Conservation (phyloP, 1,140 invertebrate genomes). For the Dermatophagoides farinae region DNA sequence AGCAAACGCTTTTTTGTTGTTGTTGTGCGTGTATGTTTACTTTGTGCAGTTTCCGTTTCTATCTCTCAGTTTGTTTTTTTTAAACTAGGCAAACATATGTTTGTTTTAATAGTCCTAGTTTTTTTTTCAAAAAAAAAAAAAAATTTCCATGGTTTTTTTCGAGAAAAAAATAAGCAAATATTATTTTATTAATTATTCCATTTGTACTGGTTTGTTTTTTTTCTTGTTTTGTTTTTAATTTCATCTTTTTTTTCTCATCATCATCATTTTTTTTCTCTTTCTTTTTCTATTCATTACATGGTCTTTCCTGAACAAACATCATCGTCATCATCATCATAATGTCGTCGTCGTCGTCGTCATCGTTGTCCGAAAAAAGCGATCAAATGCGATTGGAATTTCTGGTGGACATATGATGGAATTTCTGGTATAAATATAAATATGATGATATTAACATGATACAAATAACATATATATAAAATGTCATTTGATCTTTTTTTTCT, state of each 20-base stretch:
- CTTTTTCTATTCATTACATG: background rate
- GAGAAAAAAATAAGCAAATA: background rate
- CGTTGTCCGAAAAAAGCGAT: too few relatives aligned
- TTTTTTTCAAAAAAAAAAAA: too few relatives aligned
- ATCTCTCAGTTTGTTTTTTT: too few relatives aligned
- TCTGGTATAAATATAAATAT: too few relatives aligned
- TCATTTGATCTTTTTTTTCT: background rate
- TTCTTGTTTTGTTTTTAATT: background rate
- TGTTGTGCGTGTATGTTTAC: too few relatives aligned
- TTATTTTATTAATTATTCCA: background rate
- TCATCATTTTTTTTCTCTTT: background rate
- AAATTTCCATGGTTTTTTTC: background rate
- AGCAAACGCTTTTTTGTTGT: too few relatives aligned
- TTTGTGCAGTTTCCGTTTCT: too few relatives aligned
- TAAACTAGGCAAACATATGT: too few relatives aligned
- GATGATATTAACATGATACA: background rate
- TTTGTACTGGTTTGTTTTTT: background rate
- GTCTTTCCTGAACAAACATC: background rate
- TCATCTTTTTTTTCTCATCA: background rate
- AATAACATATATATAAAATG: background rate
- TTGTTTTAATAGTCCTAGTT: too few relatives aligned
- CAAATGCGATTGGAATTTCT: slow-evolving; percentile 18
- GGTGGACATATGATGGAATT: slow-evolving; percentile 21
- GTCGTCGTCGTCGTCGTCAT: too few relatives aligned
- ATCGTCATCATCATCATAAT: too few relatives aligned